phyloP scores from a whole-genome alignment of 2,113 vertebrate species.

The Carassius auratus region DNA sequence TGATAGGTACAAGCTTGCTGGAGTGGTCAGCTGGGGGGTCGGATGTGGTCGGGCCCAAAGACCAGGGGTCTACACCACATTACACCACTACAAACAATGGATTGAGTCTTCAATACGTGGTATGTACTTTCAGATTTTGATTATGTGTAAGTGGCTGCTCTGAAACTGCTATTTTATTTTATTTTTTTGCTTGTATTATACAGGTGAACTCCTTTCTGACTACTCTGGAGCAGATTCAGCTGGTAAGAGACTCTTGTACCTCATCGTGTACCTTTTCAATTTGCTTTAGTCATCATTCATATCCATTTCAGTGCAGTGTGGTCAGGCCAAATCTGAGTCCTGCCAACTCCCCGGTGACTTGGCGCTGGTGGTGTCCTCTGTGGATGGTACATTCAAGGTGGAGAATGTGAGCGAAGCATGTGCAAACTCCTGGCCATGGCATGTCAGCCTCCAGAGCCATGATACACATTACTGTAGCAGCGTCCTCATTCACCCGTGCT shows the following conservation, averaged over 20 bases:
- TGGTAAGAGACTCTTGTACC: neutral
- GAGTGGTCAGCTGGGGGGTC: conserved; percentile 83
- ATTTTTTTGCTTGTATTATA: neutral
- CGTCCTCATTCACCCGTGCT: conserved; percentile 71
- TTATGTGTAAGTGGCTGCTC: neutral
- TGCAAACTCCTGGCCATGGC: conserved; percentile 80
- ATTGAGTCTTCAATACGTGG: conserved; percentile 63
- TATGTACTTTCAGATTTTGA: conserved; percentile 55
- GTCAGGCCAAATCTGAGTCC: conserved; percentile 34
- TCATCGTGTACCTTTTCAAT: neutral
- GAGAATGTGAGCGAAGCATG: conserved; percentile 69
- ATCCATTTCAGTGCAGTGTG: conserved; percentile 59
- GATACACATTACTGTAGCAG: conserved; percentile 79
- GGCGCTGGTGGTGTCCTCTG: conserved; percentile 16
- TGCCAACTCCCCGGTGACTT: conserved; percentile 46
- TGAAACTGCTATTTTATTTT: neutral
- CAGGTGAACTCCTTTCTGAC: neutral
- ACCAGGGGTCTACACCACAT: conserved; percentile 81
- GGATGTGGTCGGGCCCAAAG: conserved; percentile 78
- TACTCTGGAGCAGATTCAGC: neutral
- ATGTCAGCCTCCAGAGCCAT: conserved; percentile 75
- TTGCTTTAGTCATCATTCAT: neutral
- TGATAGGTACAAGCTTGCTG: conserved; percentile 66
- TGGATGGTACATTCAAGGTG: conserved; percentile 46
- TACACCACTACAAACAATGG: conserved; percentile 74